These are phyloP conservation scores for Paguma larvata DNA, from an alignment of 2,797 vertebrate genomes.

Conservation along the genomic window DNA sequence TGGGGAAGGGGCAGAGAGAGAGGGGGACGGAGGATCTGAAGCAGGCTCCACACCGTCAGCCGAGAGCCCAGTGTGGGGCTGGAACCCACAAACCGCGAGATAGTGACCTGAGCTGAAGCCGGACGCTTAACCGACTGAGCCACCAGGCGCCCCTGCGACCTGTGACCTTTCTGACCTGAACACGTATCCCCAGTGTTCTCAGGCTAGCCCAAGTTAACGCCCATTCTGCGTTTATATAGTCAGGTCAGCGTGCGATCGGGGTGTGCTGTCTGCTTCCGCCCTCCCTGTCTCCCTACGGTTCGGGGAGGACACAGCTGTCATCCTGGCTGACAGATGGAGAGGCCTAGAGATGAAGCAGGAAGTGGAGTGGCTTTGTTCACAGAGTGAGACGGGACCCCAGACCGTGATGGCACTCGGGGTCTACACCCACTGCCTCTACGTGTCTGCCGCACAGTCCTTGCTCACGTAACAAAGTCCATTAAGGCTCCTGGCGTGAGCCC, in stretches of 20 bases:
- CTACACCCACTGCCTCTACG: accelerated
- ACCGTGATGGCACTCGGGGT: too few relatives aligned
- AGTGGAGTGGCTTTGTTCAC: background rate
- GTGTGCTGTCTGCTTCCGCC: background rate
- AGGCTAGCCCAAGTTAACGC: background rate
- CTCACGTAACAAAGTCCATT: accelerated
- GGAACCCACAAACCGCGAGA: too few relatives aligned
- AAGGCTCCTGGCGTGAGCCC: accelerated
- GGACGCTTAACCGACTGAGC: too few relatives aligned
- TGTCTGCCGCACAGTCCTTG: accelerated
- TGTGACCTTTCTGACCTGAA: too few relatives aligned
- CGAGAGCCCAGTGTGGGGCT: too few relatives aligned
- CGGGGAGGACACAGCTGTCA: background rate
- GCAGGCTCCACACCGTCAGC: too few relatives aligned
- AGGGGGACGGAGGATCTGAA: too few relatives aligned
- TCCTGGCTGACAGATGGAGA: background rate
- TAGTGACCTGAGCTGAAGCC: too few relatives aligned
- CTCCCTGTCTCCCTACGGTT: accelerated
- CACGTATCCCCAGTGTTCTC: background rate
- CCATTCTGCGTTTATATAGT: accelerated
- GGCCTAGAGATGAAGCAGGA: accelerated
- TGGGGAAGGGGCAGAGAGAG: too few relatives aligned
- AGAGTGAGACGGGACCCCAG: background rate
- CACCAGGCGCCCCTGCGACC: too few relatives aligned
- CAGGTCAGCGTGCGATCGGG: accelerated